Evolutionary conservation across 2,113 vertebrate species (phyloP).

Genomic region (Helogale parvula): DNA sequence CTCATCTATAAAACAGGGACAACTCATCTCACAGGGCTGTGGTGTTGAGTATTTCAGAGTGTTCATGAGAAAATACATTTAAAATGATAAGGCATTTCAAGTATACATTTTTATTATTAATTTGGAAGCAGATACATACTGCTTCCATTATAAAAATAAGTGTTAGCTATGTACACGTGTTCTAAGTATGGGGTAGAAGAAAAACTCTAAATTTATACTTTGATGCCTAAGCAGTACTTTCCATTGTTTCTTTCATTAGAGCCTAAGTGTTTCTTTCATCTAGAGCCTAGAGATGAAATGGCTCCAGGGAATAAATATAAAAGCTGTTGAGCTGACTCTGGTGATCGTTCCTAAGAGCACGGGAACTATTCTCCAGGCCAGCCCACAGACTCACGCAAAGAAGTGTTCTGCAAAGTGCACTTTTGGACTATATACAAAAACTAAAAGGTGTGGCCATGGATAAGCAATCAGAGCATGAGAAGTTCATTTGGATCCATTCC

Average conservation of each 20-base stretch:
- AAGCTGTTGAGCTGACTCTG: not conserved
- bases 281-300: not conserved
- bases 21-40: not conserved
- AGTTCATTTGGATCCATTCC: not conserved
- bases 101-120: conserved; percentile 36
- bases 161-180: not conserved
- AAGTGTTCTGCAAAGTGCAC: not conserved
- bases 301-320: not conserved
- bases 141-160: conserved; percentile 16
- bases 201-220: not conserved
- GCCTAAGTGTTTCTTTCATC: not conserved
- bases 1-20: not conserved
- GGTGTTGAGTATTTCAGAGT: not conserved
- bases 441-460: not conserved
- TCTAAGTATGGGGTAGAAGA: not conserved
- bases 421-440: not conserved
- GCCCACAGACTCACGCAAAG: not conserved
- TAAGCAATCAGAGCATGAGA: not conserved
- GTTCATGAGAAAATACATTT: not conserved
- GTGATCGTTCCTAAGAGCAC: not conserved
- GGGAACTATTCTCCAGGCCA: not conserved
- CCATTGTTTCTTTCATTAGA: not conserved
- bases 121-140: not conserved
- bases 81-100: not conserved
- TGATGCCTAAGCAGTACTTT: not conserved